A percentile compares a stretch with the other conserved stretches of the same genome.
Conservation (phyloP, 2,888 invertebrate genomes). For the Boloria selene region DNA sequence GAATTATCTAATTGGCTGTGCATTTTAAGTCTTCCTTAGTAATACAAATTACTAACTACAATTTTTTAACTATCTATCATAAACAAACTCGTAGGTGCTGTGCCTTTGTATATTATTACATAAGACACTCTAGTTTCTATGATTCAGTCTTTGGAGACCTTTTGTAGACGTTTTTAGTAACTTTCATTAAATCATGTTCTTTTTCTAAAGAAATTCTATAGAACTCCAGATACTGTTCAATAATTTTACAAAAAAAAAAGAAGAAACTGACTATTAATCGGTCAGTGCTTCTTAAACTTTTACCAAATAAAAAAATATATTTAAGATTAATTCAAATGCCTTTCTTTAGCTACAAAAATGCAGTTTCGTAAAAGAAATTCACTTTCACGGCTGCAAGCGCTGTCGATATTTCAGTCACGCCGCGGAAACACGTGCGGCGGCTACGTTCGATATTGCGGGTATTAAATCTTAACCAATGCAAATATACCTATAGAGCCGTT, state of each 20-base stretch:
- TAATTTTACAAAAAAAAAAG: background rate
- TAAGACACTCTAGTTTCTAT: too few species aligned
- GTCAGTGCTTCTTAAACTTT: conserved; percentile 22
- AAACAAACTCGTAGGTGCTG: too few species aligned
- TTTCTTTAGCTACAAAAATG: conserved; percentile 15
- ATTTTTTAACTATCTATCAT: too few species aligned
- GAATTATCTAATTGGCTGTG: too few species aligned
- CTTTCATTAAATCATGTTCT: too few species aligned
- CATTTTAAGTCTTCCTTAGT: too few species aligned
- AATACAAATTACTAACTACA: background rate
- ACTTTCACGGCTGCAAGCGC: conserved; percentile 51
- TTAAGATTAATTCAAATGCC: conserved; percentile 19
- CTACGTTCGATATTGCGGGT: conserved; percentile 17
- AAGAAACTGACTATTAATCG: conserved; percentile 10
- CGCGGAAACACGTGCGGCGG: conserved; percentile 37
- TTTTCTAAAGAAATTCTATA: too few species aligned
- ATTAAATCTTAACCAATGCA: conserved; percentile 27
- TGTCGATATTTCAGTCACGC: conserved; percentile 54
- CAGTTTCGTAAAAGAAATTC: conserved; percentile 47
- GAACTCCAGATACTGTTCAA: too few species aligned
- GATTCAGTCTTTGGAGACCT: too few species aligned
- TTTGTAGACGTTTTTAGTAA: too few species aligned
- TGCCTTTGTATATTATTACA: too few species aligned
- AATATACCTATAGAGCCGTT: conserved; percentile 8
- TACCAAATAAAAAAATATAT: conserved; percentile 22